phyloP scores from a whole-genome alignment of 2,113 vertebrate species.

The Pachyramphus minor region DNA sequence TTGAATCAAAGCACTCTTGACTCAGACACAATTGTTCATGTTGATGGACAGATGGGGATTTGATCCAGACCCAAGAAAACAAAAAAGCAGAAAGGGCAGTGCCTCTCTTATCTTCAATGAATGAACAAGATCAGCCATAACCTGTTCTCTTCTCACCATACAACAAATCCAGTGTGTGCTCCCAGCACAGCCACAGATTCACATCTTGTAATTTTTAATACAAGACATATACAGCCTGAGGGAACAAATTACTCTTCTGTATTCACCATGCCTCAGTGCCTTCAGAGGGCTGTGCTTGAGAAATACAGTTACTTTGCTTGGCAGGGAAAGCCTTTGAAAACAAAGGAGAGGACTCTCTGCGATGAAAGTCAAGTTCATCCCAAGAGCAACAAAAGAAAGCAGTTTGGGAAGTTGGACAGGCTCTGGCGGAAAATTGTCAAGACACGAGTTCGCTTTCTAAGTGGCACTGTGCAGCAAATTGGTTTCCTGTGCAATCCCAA shows the following conservation, averaged over 20 bases:
- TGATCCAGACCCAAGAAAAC: constrained; percentile 36
- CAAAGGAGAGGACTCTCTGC: constrained; percentile 31
- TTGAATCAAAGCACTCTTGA: constrained; percentile 61
- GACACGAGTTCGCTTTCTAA: constrained; percentile 21
- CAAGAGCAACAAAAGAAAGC: constrained; percentile 51
- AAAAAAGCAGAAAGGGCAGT: constrained; percentile 13
- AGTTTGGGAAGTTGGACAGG: constrained; percentile 28
- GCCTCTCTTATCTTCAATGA: constrained; percentile 52
- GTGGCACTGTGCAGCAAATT: not conserved
- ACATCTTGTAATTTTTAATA: constrained; percentile 69
- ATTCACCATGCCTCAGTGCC: constrained; percentile 65
- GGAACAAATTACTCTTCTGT: constrained; percentile 66
- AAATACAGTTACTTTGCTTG: constrained; percentile 56
- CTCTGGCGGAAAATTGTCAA: constrained; percentile 31
- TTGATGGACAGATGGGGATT: constrained; percentile 49
- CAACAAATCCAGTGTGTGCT: constrained; percentile 55
- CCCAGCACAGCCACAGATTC: constrained; percentile 38
- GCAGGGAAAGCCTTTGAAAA: constrained; percentile 46
- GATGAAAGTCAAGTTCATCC: constrained; percentile 55
- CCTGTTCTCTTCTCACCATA: constrained; percentile 59
- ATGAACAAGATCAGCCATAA: constrained; percentile 56
- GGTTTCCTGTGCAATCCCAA: not conserved
- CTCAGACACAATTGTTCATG: constrained; percentile 61
- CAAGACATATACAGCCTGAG: constrained; percentile 63
- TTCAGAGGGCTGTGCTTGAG: constrained; percentile 55